Evolutionary conservation across 2,888 invertebrate genomes (phyloP).

Genomic region (Erpobdella octoculata): DNA sequence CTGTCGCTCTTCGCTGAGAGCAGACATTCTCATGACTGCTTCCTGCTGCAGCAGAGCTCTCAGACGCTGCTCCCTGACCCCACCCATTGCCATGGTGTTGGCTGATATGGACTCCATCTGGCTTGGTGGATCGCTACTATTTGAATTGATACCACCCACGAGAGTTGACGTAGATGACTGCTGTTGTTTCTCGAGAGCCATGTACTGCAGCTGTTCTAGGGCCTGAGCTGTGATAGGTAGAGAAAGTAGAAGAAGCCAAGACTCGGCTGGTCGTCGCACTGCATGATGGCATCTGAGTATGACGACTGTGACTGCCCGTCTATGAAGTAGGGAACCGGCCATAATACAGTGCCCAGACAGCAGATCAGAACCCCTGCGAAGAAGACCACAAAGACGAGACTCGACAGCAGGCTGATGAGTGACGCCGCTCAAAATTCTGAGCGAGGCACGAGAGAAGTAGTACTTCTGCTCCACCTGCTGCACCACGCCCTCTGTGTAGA

Average conservation of each 20-base stretch:
- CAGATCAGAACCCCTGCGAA: conserved; percentile 17
- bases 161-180: neutral
- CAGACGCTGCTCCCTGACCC: conserved; percentile 1
- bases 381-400: conserved; percentile 18
- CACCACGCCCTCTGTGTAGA: conserved; percentile 25
- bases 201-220: conserved; percentile 43
- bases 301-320: conserved; percentile 11
- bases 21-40: neutral
- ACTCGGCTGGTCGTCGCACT: neutral
- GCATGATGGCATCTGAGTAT: neutral
- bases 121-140: neutral
- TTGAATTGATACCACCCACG: neutral
- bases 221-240: conserved; percentile 14
- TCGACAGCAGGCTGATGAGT: conserved; percentile 4
- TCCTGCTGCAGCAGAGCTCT: neutral
- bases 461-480: conserved; percentile 26
- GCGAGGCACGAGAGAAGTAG: neutral
- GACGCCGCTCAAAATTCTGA: conserved; percentile 9
- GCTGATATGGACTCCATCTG: neutral
- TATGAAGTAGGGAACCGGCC: conserved; percentile 29
- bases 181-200: conserved; percentile 33
- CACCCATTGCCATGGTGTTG: neutral
- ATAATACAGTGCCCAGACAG: conserved; percentile 20
- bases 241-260: conserved; percentile 16
- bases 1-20: neutral